Percentiles rank a stretch among this genome's conserved stretches.
phyloP scores from a whole-genome alignment of 1,140 invertebrate genomes.

The Heliconius himera region DNA sequence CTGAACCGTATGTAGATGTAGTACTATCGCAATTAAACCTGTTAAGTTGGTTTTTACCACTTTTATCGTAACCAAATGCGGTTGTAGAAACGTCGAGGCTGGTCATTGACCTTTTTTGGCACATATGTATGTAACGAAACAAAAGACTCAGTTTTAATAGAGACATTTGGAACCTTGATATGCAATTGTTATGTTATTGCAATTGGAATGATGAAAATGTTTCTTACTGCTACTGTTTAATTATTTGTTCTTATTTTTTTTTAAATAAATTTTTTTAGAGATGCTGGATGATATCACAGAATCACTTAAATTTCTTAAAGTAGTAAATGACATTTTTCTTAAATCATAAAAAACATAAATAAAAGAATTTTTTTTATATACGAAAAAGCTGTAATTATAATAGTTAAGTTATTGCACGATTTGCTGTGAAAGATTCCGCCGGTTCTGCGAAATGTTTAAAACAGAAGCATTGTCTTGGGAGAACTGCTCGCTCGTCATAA shows the following conservation, averaged over 20 bases:
- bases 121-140: constrained; percentile 72
- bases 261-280: background rate
- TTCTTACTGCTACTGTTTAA: constrained; percentile 13
- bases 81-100: constrained; percentile 78
- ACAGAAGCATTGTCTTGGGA: constrained; percentile 50
- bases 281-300: background rate
- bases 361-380: no score
- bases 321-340: background rate
- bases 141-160: constrained; percentile 75
- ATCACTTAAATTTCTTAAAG: background rate
- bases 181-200: constrained; percentile 47
- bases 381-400: constrained; percentile 6
- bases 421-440: constrained; percentile 26
- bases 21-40: constrained; percentile 54
- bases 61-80: constrained; percentile 56
- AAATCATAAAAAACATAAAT: no score
- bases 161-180: constrained; percentile 72
- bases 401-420: constrained; percentile 22
- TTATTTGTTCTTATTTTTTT: background rate
- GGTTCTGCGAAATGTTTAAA: constrained; percentile 35
- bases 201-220: constrained; percentile 38
- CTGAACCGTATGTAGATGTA: constrained; percentile 60
- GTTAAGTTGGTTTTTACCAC: constrained; percentile 46
- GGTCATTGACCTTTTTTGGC: constrained; percentile 80
- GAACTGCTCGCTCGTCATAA: constrained; percentile 65